Evolutionary conservation across 1,140 invertebrate species (phyloP).

Genomic region (Bombus sibiricus): DNA sequence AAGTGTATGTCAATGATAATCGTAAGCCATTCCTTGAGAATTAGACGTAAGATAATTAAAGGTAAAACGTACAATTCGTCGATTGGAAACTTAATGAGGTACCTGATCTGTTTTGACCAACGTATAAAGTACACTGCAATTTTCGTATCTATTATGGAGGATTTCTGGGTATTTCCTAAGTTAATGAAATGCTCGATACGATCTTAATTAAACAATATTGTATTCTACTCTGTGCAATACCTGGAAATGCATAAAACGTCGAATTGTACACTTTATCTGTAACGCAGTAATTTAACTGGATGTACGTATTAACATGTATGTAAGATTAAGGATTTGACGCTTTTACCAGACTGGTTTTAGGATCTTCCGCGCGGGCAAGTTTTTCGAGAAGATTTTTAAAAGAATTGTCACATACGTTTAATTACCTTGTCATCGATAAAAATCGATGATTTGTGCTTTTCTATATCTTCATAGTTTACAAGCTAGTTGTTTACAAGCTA

Average conservation of each 20-base stretch:
- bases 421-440: background rate
- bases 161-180: background rate
- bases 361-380: constrained; percentile 38
- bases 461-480: background rate
- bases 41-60: background rate
- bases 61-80: constrained; percentile 28
- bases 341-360: constrained; percentile 44
- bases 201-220: background rate
- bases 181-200: background rate
- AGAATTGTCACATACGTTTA: background rate
- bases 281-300: constrained; percentile 39
- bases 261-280: constrained; percentile 26
- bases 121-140: background rate
- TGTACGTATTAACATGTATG: constrained; percentile 37
- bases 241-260: background rate
- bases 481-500: background rate
- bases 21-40: constrained; percentile 43
- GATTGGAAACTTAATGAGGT: background rate
- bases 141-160: background rate
- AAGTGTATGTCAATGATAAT: constrained; percentile 42
- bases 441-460: background rate
- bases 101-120: constrained; percentile 36
- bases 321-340: constrained; percentile 43
- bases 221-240: background rate
- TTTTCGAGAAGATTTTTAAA: constrained; percentile 24